A percentile compares a stretch with the other conserved stretches of the same genome.
These are phyloP conservation scores for Paradisaea rubra DNA, from an alignment of 2,113 vertebrate genomes.

Conservation along the genomic window DNA sequence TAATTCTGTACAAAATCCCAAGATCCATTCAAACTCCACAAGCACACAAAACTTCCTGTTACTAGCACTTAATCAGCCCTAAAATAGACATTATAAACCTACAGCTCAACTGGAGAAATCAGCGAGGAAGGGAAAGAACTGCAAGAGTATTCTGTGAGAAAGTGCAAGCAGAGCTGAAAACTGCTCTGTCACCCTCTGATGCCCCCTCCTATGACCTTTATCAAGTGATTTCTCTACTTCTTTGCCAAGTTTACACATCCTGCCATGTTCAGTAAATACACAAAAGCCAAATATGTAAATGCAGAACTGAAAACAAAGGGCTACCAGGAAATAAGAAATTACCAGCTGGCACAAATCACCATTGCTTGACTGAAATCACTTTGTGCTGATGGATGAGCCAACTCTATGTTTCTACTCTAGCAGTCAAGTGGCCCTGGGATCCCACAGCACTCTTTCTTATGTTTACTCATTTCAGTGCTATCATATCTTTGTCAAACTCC, in stretches of 20 bases:
- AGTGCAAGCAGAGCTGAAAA: not conserved
- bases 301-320: not conserved
- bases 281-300: not conserved
- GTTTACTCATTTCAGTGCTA: not conserved
- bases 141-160: not conserved
- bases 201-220: not conserved
- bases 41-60: not conserved
- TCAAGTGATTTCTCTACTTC: not conserved
- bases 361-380: not conserved
- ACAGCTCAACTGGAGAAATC: not conserved
- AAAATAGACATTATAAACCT: not conserved
- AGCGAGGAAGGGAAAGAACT: not conserved
- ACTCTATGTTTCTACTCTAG: not conserved
- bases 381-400: not conserved
- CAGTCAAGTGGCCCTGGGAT: not conserved
- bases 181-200: not conserved
- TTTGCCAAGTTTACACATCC: not conserved
- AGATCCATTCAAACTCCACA: not conserved
- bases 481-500: not conserved
- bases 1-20: not conserved
- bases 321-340: not conserved
- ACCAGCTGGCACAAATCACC: not conserved
- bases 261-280: not conserved
- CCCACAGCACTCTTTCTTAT: not conserved
- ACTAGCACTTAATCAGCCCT: not conserved